phyloP scores from a whole-genome alignment of 2,888 invertebrate genomes.

The Athripsodes cinereus region DNA sequence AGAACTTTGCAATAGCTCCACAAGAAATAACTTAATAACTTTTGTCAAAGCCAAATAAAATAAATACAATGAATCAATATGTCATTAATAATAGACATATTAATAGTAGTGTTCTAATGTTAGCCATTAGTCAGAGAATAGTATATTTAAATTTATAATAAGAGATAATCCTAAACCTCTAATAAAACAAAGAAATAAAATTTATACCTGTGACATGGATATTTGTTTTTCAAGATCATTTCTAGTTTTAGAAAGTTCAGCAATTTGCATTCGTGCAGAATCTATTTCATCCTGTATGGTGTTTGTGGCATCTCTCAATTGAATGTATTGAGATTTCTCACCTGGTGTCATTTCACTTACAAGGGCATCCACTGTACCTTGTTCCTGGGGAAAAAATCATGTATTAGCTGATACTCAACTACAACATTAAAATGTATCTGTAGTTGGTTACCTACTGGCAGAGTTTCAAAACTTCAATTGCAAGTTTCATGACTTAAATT shows the following conservation, averaged over 20 bases:
- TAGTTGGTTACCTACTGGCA: no score
- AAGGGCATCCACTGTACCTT: conserved; percentile 57
- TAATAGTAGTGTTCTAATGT: no score
- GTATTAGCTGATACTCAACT: no score
- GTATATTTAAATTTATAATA: background rate
- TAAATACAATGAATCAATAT: no score
- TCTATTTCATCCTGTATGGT: conserved; percentile 51
- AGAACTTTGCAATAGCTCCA: no score
- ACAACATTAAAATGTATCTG: no score
- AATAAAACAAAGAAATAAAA: background rate
- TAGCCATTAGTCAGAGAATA: background rate
- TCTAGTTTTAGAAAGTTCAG: conserved; percentile 58
- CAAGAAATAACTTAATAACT: no score
- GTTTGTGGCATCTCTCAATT: conserved; percentile 44
- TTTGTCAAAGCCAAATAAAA: no score
- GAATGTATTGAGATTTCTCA: conserved; percentile 50
- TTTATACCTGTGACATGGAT: conserved; percentile 50
- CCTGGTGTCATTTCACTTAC: conserved; percentile 58
- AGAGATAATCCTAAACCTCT: background rate
- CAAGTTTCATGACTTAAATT: no score
- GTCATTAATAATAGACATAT: no score
- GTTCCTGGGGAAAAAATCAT: conserved; percentile 43
- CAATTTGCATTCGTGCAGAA: conserved; percentile 54
- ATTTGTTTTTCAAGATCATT: conserved; percentile 63
- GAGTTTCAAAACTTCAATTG: no score